A percentile compares a stretch with the other conserved stretches of the same genome.
These are phyloP conservation scores for Aix galericulata DNA, from an alignment of 2,113 vertebrate species.

Conservation along the genomic window DNA sequence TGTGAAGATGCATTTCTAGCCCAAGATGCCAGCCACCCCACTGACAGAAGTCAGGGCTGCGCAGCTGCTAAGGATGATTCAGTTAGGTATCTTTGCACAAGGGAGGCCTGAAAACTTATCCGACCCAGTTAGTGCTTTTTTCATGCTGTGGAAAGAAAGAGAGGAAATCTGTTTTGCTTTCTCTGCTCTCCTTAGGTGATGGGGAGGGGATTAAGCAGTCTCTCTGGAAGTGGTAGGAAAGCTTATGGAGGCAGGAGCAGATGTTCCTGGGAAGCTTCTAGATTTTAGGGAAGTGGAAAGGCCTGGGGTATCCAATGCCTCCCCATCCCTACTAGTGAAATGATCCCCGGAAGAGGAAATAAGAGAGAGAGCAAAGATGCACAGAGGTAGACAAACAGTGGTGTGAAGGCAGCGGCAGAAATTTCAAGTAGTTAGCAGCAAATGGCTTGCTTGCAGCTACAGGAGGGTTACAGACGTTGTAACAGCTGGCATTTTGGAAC, in stretches of 20 bases:
- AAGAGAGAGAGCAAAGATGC: neutral
- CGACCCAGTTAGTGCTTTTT: neutral
- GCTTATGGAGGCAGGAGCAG: neutral
- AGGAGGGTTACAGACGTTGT: neutral
- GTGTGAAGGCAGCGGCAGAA: neutral
- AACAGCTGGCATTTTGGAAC: constrained; percentile 5
- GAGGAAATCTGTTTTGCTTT: neutral
- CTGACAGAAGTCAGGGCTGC: neutral
- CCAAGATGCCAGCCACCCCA: neutral
- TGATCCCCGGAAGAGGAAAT: neutral
- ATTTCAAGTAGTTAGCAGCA: neutral
- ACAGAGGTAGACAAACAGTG: neutral
- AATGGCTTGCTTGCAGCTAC: neutral
- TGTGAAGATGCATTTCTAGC: neutral
- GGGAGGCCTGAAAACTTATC: neutral
- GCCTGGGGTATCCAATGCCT: neutral
- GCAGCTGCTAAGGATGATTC: neutral
- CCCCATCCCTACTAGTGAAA: neutral
- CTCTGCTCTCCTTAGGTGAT: neutral
- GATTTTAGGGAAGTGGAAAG: neutral
- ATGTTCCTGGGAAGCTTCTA: neutral
- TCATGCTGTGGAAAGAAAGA: neutral
- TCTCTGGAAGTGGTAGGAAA: neutral
- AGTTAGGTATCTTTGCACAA: neutral
- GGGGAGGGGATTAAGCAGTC: neutral